phyloP scores from a whole-genome alignment of 1,140 invertebrate genomes.

The Reticulitermes speratus region DNA sequence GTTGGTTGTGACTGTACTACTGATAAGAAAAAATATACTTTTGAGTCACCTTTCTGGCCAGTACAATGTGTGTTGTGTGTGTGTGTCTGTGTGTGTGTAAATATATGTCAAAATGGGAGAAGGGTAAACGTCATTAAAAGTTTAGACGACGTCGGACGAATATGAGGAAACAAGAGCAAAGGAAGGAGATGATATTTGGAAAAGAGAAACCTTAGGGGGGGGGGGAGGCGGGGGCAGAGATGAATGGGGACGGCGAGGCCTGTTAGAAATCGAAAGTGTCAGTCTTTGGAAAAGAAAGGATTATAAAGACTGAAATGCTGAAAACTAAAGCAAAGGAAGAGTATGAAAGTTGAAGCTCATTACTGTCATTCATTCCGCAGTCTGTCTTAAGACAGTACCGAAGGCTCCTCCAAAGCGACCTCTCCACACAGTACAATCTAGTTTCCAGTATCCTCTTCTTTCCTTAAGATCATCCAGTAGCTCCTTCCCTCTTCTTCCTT shows the following conservation, averaged over 20 bases:
- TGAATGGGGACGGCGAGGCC: neutral
- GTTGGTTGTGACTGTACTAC: too few species aligned
- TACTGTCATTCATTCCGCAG: neutral
- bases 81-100: neutral
- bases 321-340: neutral
- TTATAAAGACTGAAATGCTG: neutral
- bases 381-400: too few species aligned
- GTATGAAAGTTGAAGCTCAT: neutral
- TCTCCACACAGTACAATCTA: too few species aligned
- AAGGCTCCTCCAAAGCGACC: too few species aligned
- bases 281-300: neutral
- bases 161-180: too few species aligned
- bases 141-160: neutral
- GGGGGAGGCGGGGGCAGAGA: too few species aligned
- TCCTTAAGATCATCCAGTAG: too few species aligned
- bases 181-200: neutral
- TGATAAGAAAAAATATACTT: too few species aligned
- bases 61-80: neutral
- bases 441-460: too few species aligned
- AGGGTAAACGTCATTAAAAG: slow-evolving; percentile 7
- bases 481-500: too few species aligned
- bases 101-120: neutral
- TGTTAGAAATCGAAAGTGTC: neutral
- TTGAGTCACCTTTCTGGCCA: neutral
- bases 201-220: neutral